phyloP scores from a whole-genome alignment of 2,113 vertebrate species.

The Ariopsis seemanni region DNA sequence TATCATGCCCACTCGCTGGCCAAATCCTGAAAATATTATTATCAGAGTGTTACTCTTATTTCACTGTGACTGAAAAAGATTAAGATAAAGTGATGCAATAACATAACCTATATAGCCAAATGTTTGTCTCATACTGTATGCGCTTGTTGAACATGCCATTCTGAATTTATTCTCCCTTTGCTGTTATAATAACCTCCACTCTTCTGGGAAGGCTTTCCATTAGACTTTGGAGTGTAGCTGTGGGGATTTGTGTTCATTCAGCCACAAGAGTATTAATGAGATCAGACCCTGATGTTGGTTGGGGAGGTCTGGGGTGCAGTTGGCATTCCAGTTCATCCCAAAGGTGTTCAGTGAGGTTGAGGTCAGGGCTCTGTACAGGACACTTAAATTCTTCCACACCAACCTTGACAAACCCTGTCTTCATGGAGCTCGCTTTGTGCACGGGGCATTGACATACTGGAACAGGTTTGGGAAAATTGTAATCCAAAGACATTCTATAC shows the following conservation, averaged over 20 bases:
- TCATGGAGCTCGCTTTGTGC: neutral
- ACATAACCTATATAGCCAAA: neutral
- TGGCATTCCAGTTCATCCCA: neutral
- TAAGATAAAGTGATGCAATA: conserved; percentile 22
- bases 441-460: neutral
- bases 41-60: conserved; percentile 16
- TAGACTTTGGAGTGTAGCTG: neutral
- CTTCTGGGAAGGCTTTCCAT: neutral
- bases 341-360: neutral
- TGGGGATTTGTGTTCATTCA: neutral
- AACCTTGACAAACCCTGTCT: too few relatives aligned
- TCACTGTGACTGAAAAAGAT: conserved; percentile 20
- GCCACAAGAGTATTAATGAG: neutral
- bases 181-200: neutral
- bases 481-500: neutral
- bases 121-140: neutral
- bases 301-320: neutral
- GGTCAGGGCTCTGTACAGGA: neutral
- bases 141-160: neutral
- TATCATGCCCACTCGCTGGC: conserved; percentile 8
- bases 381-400: neutral
- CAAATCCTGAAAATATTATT: conserved; percentile 3
- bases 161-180: neutral
- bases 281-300: neutral
- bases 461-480: neutral